A percentile compares a stretch with the other conserved stretches of the same genome.
These are phyloP conservation scores for Venustoraphidia nigricollis DNA, from an alignment of 2,888 invertebrate genomes.

Conservation along the genomic window DNA sequence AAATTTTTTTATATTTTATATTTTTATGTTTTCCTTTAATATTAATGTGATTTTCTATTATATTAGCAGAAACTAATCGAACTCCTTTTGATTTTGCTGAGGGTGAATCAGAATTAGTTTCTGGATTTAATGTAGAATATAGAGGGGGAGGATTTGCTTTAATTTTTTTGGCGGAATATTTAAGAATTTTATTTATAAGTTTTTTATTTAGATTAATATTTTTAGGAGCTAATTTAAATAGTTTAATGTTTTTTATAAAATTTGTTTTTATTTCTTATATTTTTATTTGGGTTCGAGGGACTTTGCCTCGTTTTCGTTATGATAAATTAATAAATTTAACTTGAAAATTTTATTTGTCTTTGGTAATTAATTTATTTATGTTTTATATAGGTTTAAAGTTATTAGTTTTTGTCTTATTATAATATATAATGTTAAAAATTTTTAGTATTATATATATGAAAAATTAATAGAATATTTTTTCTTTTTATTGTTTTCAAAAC, in stretches of 20 bases:
- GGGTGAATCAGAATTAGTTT: conserved; percentile 62
- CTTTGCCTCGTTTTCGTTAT: conserved; percentile 58
- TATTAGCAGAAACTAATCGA: conserved; percentile 55
- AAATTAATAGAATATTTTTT: conserved; percentile 42
- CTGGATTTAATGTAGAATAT: conserved; percentile 67
- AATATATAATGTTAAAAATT: conserved; percentile 22
- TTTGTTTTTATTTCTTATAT: conserved; percentile 38
- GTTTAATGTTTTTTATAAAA: conserved; percentile 36
- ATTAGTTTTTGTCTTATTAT: conserved; percentile 24
- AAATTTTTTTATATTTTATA: conserved; percentile 36
- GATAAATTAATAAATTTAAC: conserved; percentile 56
- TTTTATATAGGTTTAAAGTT: conserved; percentile 39
- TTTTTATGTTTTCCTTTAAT: conserved; percentile 37
- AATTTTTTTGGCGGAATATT: conserved; percentile 57
- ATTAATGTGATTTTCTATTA: conserved; percentile 40
- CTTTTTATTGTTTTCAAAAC: conserved; percentile 56
- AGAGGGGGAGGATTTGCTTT: conserved; percentile 53
- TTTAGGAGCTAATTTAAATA: conserved; percentile 35
- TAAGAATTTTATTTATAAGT: conserved; percentile 52
- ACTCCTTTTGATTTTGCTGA: conserved; percentile 69
- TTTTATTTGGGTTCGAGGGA: conserved; percentile 49
- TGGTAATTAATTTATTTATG: conserved; percentile 45
- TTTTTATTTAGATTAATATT: conserved; percentile 41
- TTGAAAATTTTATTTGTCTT: conserved; percentile 47
- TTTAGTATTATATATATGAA: no score